phyloP scores from a whole-genome alignment of 2,797 vertebrate genomes.

The Lates japonicus region DNA sequence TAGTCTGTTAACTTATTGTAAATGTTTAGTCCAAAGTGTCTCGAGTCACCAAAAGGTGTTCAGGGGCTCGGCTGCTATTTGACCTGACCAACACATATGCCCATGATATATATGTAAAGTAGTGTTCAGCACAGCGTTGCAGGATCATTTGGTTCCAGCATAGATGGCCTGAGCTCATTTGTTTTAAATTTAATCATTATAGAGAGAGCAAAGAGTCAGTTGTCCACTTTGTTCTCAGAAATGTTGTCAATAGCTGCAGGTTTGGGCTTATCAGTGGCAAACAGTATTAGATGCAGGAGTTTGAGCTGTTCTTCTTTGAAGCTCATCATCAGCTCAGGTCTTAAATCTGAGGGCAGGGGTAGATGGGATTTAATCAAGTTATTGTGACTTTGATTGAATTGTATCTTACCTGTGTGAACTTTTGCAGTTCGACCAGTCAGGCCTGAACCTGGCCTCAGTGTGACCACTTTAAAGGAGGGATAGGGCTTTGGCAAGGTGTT shows the following conservation, averaged over 20 bases:
- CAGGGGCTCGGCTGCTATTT: too few relatives aligned
- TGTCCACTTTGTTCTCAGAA: not conserved
- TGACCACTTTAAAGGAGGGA: not conserved
- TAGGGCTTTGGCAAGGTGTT: not conserved
- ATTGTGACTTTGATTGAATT: not conserved
- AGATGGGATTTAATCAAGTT: not conserved
- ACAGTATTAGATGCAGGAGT: not conserved
- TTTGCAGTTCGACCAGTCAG: not conserved
- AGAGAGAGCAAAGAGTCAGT: constrained; percentile 20
- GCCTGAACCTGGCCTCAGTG: not conserved
- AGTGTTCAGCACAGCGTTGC: not conserved
- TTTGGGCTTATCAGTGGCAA: not conserved
- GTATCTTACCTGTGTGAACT: not conserved
- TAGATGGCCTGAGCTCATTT: not conserved
- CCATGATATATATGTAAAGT: too few relatives aligned
- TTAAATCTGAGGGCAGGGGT: not conserved
- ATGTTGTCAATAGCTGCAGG: not conserved
- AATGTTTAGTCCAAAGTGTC: too few relatives aligned
- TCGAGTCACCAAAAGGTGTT: too few relatives aligned
- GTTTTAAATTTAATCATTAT: not conserved
- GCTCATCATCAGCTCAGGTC: not conserved
- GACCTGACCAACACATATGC: too few relatives aligned
- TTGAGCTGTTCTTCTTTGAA: not conserved
- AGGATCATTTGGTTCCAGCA: not conserved
- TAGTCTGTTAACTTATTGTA: too few relatives aligned